These are phyloP conservation scores for Aphodius granarius DNA, from an alignment of 2,888 invertebrate genomes.

Conservation along the genomic window DNA sequence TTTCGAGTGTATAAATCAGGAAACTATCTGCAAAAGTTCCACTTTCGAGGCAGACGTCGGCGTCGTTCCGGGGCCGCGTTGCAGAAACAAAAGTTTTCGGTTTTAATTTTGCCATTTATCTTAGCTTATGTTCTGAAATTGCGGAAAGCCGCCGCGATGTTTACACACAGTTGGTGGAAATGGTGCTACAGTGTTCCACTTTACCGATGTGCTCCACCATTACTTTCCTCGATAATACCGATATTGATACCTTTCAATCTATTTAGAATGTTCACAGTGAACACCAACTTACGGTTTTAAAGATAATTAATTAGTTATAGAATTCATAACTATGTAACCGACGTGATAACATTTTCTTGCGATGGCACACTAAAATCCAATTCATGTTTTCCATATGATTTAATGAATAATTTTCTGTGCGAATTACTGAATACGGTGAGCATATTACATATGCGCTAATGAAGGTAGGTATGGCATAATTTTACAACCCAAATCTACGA, in stretches of 20 bases:
- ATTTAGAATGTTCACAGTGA: background rate
- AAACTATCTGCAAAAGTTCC: background rate
- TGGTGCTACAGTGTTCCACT: background rate
- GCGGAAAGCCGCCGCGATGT: background rate
- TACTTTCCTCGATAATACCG: background rate
- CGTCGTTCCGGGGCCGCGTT: background rate
- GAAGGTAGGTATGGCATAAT: background rate
- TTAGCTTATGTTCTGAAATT: background rate
- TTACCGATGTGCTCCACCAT: background rate
- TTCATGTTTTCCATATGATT: no score
- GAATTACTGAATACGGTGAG: background rate
- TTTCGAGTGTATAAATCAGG: background rate
- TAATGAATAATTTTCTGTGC: no score
- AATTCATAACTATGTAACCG: no score
- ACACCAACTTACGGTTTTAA: background rate
- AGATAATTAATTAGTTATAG: no score
- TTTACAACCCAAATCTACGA: background rate
- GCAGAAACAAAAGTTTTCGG: background rate
- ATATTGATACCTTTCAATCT: background rate
- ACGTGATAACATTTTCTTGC: no score
- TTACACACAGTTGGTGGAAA: background rate
- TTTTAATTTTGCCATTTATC: background rate
- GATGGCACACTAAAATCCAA: no score
- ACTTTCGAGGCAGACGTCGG: background rate
- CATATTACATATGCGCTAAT: background rate